A percentile compares a stretch with the other conserved stretches of the same genome.
phyloP scores from a whole-genome alignment of 2,888 invertebrate genomes.

The Listrodromus nycthemerus region DNA sequence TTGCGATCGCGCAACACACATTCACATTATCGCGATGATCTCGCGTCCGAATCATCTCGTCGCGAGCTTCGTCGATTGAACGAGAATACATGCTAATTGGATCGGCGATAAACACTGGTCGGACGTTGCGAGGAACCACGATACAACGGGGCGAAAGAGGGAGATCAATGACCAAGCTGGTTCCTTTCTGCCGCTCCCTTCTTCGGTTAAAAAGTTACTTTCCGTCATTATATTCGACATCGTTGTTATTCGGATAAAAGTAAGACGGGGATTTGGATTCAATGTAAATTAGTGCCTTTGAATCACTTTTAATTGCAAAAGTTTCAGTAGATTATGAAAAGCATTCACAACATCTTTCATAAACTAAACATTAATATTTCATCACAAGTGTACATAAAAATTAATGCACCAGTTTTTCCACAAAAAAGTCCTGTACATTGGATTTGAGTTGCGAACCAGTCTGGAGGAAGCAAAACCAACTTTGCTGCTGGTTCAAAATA shows the following conservation, averaged over 20 bases:
- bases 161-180: background rate
- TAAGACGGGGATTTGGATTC: no score
- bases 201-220: background rate
- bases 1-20: slow-evolving; percentile 10
- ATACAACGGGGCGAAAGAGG: background rate
- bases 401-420: no score
- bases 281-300: background rate
- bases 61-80: slow-evolving; percentile 36
- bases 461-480: no score
- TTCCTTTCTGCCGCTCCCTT: background rate
- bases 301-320: no score
- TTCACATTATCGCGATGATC: slow-evolving; percentile 8
- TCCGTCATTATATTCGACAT: no score
- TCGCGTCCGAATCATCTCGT: slow-evolving; percentile 28
- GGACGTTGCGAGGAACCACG: background rate
- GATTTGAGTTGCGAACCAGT: no score
- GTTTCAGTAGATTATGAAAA: no score
- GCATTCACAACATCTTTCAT: no score
- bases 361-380: no score
- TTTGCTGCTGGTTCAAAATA: background rate
- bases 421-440: no score
- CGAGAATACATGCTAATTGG: slow-evolving; percentile 23
- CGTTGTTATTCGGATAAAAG: no score
- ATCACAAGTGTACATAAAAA: no score
- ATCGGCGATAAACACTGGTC: background rate